phyloP scores from a whole-genome alignment of 2,888 invertebrate genomes.

The Lasius fuliginosus region DNA sequence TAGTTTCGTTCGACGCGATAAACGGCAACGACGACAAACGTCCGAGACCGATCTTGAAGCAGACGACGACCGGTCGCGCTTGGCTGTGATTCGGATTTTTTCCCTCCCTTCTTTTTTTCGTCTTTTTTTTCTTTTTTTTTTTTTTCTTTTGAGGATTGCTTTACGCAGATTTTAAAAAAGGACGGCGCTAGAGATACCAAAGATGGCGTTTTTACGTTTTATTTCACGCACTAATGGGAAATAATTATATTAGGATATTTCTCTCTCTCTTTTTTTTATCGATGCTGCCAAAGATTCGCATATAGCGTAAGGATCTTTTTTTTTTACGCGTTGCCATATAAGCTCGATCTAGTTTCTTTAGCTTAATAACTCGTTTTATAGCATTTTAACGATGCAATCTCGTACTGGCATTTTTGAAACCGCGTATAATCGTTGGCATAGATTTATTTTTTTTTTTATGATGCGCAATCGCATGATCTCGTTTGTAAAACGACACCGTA shows the following conservation, averaged over 20 bases:
- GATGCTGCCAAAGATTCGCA: neutral
- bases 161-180: constrained; percentile 23
- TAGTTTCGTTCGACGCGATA: neutral
- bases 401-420: neutral
- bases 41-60: constrained; percentile 34
- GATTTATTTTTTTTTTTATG: constrained; percentile 4
- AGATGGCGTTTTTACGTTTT: constrained; percentile 39
- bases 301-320: neutral
- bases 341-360: neutral
- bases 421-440: constrained; percentile 29
- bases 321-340: neutral
- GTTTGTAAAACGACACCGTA: neutral
- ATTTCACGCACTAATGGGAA: neutral
- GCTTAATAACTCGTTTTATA: constrained; percentile 17
- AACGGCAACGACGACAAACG: neutral
- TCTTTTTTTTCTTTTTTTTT: neutral
- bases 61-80: neutral
- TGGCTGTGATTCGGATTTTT: neutral
- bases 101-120: no score
- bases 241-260: constrained; percentile 14
- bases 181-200: constrained; percentile 8
- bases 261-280: constrained; percentile 20
- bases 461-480: neutral
- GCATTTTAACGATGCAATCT: constrained; percentile 30
- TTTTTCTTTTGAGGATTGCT: constrained; percentile 22